Conservation (phyloP, 2,888 invertebrate species). For the Habrosyne pyritoides region DNA sequence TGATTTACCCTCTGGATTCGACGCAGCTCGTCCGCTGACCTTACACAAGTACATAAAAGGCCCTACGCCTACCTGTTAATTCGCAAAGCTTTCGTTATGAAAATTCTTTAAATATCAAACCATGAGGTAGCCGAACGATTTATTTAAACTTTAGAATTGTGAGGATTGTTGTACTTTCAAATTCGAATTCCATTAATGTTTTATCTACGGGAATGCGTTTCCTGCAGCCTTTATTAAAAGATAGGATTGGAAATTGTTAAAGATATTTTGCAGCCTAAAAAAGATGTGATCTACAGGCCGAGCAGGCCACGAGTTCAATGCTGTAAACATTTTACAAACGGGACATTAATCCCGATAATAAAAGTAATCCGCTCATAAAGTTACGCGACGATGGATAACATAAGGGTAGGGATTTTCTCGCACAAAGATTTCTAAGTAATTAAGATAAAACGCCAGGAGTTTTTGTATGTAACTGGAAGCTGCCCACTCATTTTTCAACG, state of each 20-base stretch:
- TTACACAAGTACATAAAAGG: conserved; percentile 44
- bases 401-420: conserved; percentile 80
- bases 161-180: conserved; percentile 32
- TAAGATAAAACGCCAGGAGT: conserved; percentile 80
- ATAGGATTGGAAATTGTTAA: background rate
- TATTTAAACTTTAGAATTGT: conserved; percentile 57
- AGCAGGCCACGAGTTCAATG: conserved; percentile 61
- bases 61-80: conserved; percentile 48
- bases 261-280: conserved; percentile 18
- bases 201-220: background rate
- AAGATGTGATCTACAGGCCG: conserved; percentile 29
- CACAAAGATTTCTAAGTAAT: conserved; percentile 82
- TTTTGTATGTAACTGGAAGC: conserved; percentile 73
- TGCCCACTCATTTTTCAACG: conserved; percentile 74
- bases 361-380: conserved; percentile 83
- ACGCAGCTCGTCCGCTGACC: conserved; percentile 39
- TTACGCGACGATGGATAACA: conserved; percentile 81
- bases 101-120: conserved; percentile 59
- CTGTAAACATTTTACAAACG: conserved; percentile 81
- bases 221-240: background rate
- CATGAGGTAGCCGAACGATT: conserved; percentile 51
- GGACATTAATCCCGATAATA: conserved; percentile 79
- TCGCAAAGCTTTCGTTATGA: conserved; percentile 60
- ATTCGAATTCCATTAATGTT: conserved; percentile 27
- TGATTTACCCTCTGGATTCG: conserved; percentile 33